Evolutionary conservation across 1,140 invertebrate genomes (phyloP).

Genomic region (Battus philenor): DNA sequence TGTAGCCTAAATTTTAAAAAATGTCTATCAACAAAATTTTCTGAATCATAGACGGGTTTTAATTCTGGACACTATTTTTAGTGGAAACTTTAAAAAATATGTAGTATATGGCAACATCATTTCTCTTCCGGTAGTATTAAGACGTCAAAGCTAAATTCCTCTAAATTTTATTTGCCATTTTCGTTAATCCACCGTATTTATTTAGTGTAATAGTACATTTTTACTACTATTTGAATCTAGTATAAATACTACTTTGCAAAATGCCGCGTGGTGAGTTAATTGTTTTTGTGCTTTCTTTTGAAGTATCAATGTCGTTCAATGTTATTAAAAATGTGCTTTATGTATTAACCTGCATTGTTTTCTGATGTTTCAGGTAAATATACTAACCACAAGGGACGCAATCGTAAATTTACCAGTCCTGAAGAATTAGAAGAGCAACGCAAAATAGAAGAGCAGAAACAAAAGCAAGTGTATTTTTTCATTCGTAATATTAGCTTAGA

Average conservation of each 20-base stretch:
- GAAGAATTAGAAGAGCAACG: conserved; percentile 93
- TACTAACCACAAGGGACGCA: conserved; percentile 93
- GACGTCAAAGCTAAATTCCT: conserved; percentile 67
- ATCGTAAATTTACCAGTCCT: conserved; percentile 94
- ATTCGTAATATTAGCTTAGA: not conserved
- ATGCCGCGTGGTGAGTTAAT: conserved; percentile 64
- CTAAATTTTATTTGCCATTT: conserved; percentile 40
- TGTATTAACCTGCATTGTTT: conserved; percentile 28
- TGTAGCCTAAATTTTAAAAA: no score
- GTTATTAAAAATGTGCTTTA: conserved; percentile 60
- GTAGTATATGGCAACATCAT: conserved; percentile 18
- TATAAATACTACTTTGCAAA: conserved; percentile 20
- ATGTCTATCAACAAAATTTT: no score
- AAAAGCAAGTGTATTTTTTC: conserved; percentile 49
- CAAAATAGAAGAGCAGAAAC: conserved; percentile 79
- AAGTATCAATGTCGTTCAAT: conserved; percentile 56
- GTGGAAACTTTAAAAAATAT: no score
- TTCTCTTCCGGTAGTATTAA: conserved; percentile 30
- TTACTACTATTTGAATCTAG: conserved; percentile 12
- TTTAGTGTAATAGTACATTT: conserved; percentile 13
- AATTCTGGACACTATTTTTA: no score
- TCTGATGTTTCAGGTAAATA: conserved; percentile 83
- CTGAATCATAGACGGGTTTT: no score
- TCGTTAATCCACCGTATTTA: conserved; percentile 13
- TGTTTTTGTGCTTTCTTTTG: conserved; percentile 22